phyloP scores from a whole-genome alignment of 1,140 invertebrate genomes.

The Hormaphis cornu region DNA sequence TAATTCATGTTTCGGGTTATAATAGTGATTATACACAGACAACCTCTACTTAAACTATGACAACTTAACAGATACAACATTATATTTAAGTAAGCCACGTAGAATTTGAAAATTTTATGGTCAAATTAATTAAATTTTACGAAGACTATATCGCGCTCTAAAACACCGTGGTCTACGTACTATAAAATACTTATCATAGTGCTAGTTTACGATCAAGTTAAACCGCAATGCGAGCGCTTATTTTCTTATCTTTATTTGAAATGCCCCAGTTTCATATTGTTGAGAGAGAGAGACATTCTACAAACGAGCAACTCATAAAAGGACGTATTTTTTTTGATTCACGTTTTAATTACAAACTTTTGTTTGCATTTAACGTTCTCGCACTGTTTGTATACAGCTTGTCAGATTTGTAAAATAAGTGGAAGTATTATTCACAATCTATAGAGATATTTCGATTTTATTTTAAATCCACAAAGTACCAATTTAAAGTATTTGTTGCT shows the following conservation, averaged over 20 bases:
- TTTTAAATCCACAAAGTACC: too few species aligned
- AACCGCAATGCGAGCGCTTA: background rate
- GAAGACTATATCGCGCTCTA: background rate
- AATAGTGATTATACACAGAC: too few species aligned
- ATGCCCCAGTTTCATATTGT: background rate
- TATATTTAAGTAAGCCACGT: background rate
- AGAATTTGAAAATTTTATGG: background rate
- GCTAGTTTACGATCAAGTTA: background rate
- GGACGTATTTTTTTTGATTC: background rate
- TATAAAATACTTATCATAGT: background rate
- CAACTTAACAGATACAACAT: too few species aligned
- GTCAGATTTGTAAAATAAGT: too few species aligned
- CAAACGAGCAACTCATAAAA: background rate
- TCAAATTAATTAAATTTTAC: background rate
- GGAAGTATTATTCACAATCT: too few species aligned
- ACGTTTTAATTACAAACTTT: background rate
- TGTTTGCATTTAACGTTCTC: conserved; percentile 4
- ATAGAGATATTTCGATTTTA: too few species aligned
- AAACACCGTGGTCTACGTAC: background rate
- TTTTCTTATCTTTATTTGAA: background rate
- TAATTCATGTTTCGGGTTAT: too few species aligned
- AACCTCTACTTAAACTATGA: too few species aligned
- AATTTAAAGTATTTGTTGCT: too few species aligned
- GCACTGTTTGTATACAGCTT: background rate
- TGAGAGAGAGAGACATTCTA: background rate